These are phyloP conservation scores for Callopanchax toddi DNA, from an alignment of 2,113 vertebrate species.

Conservation along the genomic window DNA sequence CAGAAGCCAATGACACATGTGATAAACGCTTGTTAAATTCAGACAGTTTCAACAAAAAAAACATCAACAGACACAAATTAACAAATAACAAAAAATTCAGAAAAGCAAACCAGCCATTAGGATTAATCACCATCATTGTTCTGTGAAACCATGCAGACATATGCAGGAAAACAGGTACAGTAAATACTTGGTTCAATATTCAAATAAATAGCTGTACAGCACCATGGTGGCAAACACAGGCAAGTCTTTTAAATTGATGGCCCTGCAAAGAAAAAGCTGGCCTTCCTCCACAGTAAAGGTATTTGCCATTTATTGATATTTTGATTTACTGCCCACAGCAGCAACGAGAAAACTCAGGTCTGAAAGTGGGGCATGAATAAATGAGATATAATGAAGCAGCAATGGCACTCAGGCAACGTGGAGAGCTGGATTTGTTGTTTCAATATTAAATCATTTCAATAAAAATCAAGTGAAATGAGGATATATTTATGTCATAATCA, in stretches of 20 bases:
- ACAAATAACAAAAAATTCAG: slow-evolving; percentile 15
- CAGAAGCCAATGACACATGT: too few relatives aligned
- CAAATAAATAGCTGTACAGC: slow-evolving; percentile 22
- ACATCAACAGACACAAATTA: slow-evolving; percentile 1
- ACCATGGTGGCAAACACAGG: slow-evolving; percentile 19
- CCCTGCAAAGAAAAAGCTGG: neutral
- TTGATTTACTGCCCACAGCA: neutral
- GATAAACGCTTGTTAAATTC: too few relatives aligned
- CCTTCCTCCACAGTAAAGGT: slow-evolving; percentile 1
- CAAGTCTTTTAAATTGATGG: slow-evolving; percentile 31
- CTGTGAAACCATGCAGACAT: slow-evolving; percentile 18
- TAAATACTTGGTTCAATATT: slow-evolving; percentile 19
- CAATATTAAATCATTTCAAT: neutral
- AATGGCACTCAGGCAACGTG: neutral
- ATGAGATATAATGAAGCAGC: neutral
- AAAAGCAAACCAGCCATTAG: slow-evolving; percentile 22
- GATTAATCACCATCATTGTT: slow-evolving; percentile 40
- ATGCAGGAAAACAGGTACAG: slow-evolving; percentile 28
- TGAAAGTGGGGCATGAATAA: slow-evolving; percentile 4
- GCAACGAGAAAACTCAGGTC: slow-evolving; percentile 4
- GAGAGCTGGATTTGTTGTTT: neutral
- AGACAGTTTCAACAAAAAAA: neutral
- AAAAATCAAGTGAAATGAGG: neutral
- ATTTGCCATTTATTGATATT: neutral
- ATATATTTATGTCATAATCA: too few relatives aligned